These are phyloP conservation scores for Myiopsitta monachus DNA, from an alignment of 2,113 vertebrate species.

Conservation along the genomic window DNA sequence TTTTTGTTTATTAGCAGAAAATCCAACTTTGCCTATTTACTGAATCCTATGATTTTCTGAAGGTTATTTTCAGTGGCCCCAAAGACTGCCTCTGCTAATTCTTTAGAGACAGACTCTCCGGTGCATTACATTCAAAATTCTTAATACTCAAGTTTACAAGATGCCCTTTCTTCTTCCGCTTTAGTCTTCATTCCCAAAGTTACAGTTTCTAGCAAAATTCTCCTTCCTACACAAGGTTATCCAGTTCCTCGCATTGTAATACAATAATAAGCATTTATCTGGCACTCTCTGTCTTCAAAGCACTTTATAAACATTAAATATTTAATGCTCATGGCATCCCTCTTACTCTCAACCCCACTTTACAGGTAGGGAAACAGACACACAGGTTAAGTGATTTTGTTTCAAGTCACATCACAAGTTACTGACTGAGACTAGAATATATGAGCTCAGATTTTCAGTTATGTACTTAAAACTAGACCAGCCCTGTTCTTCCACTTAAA, in stretches of 20 bases:
- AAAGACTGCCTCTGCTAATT: neutral
- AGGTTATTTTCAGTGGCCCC: neutral
- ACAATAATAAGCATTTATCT: slow-evolving; percentile 21
- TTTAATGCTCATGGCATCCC: slow-evolving; percentile 36
- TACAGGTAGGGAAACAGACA: slow-evolving; percentile 30
- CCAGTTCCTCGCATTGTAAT: neutral
- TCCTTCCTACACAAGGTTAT: neutral
- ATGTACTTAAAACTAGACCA: neutral
- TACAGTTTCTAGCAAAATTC: neutral
- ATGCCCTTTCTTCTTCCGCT: neutral
- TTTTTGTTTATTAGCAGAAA: neutral
- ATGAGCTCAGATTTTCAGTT: slow-evolving; percentile 22
- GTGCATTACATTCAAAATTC: neutral
- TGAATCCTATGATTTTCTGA: neutral
- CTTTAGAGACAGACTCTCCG: neutral
- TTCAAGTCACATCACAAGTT: slow-evolving; percentile 60
- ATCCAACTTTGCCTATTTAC: neutral
- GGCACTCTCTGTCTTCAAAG: slow-evolving; percentile 35
- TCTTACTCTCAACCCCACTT: slow-evolving; percentile 30
- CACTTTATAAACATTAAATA: slow-evolving; percentile 56
- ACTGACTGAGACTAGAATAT: slow-evolving; percentile 25
- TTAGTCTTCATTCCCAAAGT: neutral
- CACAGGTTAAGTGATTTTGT: slow-evolving; percentile 62
- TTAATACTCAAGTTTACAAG: neutral
- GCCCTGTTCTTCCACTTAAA: neutral